Conservation (phyloP, 23 tunicate species). For the Styela plicata region DNA sequence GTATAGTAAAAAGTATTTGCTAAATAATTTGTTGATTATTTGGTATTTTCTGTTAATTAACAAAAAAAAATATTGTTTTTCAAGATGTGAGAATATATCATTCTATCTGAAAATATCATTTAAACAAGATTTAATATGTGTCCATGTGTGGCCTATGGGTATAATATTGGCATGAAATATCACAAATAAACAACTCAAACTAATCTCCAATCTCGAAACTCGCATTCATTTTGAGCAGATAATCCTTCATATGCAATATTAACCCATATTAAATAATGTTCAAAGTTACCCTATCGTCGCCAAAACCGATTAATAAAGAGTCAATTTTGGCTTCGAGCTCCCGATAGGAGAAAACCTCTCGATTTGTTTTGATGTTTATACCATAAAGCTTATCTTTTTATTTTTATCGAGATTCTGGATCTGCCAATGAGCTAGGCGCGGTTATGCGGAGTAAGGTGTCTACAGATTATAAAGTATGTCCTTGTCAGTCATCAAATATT, state of each 20-base stretch:
- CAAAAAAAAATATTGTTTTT: no score
- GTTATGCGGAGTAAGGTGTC: background rate
- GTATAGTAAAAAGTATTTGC: no score
- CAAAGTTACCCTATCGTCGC: background rate
- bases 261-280: background rate
- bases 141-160: no score
- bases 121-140: no score
- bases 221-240: background rate
- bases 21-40: no score
- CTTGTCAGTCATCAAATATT: no score
- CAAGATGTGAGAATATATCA: no score
- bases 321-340: background rate
- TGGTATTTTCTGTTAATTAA: no score
- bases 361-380: background rate
- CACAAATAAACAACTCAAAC: background rate
- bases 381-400: background rate
- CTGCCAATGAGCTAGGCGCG: background rate
- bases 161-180: background rate
- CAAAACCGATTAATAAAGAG: no score
- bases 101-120: no score
- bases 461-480: no score
- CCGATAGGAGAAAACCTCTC: background rate
- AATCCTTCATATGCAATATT: background rate
- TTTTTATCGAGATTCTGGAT: background rate
- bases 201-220: background rate